A percentile compares a stretch with the other conserved stretches of the same genome.
Conservation (phyloP, 2,113 vertebrate genomes). For the Hyperoodon ampullatus region DNA sequence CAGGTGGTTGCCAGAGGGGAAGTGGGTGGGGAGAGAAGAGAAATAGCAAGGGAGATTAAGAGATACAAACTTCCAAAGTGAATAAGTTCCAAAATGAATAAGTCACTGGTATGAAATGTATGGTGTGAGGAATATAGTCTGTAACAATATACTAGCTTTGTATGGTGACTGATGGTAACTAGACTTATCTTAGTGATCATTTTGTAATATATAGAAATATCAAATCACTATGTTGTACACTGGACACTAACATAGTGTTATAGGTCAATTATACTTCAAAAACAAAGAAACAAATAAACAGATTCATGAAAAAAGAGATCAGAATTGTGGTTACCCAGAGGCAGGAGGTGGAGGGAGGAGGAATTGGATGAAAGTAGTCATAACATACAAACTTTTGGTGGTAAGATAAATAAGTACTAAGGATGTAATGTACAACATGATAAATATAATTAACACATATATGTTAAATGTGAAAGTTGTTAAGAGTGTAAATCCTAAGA, state of each 20-base stretch:
- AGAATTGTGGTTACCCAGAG: background rate
- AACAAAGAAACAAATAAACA: background rate
- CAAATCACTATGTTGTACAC: background rate
- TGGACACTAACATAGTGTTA: background rate
- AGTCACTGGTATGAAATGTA: background rate
- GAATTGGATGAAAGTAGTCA: background rate
- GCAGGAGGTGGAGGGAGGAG: background rate
- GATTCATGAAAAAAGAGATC: background rate
- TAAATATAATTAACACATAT: background rate
- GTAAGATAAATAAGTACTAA: background rate
- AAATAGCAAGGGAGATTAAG: background rate
- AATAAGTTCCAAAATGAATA: background rate
- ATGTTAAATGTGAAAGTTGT: background rate
- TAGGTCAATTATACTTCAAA: background rate
- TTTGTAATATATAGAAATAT: background rate
- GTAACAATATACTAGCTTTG: background rate
- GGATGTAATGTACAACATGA: background rate
- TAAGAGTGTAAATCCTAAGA: background rate
- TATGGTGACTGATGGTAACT: background rate
- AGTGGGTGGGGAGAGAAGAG: background rate
- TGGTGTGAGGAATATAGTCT: background rate
- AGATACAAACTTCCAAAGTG: background rate
- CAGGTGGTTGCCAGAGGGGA: background rate
- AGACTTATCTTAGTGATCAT: background rate
- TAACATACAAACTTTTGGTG: background rate